Evolutionary conservation across 2,113 vertebrate genomes (phyloP).

Genomic region (Ciconia boyciana): DNA sequence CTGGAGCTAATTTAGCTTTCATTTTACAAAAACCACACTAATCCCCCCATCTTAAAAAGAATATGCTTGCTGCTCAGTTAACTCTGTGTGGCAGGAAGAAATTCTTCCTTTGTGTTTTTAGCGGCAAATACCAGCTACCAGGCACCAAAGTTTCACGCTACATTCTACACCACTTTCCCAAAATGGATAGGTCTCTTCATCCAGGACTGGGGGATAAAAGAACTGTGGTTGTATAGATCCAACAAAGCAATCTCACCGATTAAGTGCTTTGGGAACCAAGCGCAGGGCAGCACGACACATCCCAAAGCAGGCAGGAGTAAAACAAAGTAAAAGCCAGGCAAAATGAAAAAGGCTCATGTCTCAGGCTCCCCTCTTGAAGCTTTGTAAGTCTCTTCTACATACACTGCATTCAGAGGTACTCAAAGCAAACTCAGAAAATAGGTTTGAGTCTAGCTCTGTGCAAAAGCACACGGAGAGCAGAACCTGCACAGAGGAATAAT

Average conservation of each 20-base stretch:
- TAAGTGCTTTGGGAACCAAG: slow-evolving; percentile 30
- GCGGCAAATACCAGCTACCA: slow-evolving; percentile 5
- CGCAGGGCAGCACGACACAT: neutral
- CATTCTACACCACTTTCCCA: neutral
- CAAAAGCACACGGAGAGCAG: neutral
- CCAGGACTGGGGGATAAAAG: neutral
- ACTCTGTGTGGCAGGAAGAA: slow-evolving; percentile 40
- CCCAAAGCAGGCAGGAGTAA: slow-evolving; percentile 4
- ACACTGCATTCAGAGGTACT: slow-evolving; percentile 6
- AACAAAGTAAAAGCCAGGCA: slow-evolving; percentile 31
- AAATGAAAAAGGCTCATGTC: neutral
- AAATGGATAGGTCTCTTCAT: slow-evolving; percentile 6
- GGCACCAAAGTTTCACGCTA: neutral
- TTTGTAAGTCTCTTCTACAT: neutral
- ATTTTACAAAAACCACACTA: slow-evolving; percentile 25
- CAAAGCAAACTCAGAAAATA: slow-evolving; percentile 31
- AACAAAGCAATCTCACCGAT: slow-evolving; percentile 24
- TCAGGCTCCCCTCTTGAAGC: slow-evolving; percentile 16
- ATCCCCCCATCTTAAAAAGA: slow-evolving; percentile 12
- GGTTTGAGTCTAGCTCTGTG: slow-evolving; percentile 1
- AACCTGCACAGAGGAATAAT: slow-evolving; percentile 7
- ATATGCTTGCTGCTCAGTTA: slow-evolving; percentile 26
- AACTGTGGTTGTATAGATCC: neutral
- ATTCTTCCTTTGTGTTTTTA: slow-evolving; percentile 41
- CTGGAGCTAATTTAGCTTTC: slow-evolving; percentile 37